Evolutionary conservation across 2,888 invertebrate genomes (phyloP).

Genomic region (Agrochola macilenta): DNA sequence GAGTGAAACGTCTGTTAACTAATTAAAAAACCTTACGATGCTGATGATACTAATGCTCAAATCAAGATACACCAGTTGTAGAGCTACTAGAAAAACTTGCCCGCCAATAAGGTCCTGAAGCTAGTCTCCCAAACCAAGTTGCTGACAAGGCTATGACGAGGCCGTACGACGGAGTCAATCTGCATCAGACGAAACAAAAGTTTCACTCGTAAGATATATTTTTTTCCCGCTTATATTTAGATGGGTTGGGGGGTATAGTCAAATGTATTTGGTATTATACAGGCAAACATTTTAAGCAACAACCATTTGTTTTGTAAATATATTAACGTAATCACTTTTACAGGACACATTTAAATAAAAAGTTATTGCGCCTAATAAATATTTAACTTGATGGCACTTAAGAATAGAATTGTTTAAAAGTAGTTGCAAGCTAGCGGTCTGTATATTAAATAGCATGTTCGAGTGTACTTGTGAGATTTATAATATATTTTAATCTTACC

Average conservation of each 20-base stretch:
- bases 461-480: too few relatives aligned
- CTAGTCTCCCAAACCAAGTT: slow-evolving; percentile 75
- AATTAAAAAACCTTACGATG: not conserved
- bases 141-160: slow-evolving; percentile 65
- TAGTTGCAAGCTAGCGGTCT: not conserved
- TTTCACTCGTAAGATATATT: not conserved
- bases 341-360: not conserved
- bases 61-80: not conserved
- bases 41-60: not conserved
- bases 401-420: not conserved
- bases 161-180: slow-evolving; percentile 71
- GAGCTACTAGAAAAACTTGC: slow-evolving; percentile 35
- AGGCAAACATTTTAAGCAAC: not conserved
- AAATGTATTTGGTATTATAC: not conserved
- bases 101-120: slow-evolving; percentile 82
- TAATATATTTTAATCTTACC: slow-evolving; percentile 69
- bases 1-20: not conserved
- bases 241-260: too few relatives aligned
- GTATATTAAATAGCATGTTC: not conserved
- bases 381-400: not conserved
- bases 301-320: too few relatives aligned
- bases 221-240: not conserved
- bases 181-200: slow-evolving; percentile 42
- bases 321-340: too few relatives aligned
- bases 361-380: not conserved